phyloP scores from a whole-genome alignment of 2,888 invertebrate genomes.

The Cotesia congregata region DNA sequence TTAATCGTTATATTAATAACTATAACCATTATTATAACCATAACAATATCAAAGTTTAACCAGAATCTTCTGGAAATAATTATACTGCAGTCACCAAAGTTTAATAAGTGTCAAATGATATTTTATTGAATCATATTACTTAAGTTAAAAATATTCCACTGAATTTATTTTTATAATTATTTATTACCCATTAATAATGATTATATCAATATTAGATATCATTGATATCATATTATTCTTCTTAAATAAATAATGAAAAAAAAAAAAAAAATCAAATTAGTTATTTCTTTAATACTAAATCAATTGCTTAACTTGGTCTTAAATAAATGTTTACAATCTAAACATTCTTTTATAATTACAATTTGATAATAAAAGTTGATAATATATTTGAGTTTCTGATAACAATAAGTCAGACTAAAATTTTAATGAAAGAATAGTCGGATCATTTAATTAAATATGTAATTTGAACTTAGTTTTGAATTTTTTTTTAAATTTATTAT shows the following conservation, averaged over 20 bases:
- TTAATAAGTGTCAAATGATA: conserved; percentile 27
- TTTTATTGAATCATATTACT: conserved; percentile 26
- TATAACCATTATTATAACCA: background rate
- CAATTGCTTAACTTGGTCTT: background rate
- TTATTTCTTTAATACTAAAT: background rate
- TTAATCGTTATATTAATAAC: conserved; percentile 12
- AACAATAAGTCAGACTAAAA: background rate
- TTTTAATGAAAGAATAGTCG: background rate
- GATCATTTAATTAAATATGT: background rate
- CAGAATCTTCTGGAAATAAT: conserved; percentile 28
- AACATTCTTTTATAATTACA: background rate
- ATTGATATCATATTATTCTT: background rate
- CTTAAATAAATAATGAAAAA: background rate
- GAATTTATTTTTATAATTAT: conserved; percentile 3
- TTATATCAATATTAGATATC: background rate
- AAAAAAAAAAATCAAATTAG: too few relatives aligned
- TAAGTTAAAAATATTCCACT: conserved; percentile 26
- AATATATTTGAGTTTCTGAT: background rate
- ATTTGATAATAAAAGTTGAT: background rate
- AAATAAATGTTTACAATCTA: background rate
- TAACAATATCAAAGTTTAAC: conserved; percentile 15
- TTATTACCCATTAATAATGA: conserved; percentile 5
- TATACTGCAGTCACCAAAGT: conserved; percentile 12
- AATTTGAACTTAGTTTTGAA: background rate
- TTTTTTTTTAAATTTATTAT: too few relatives aligned